Conservation (phyloP, 2,113 vertebrate genomes). For the Gracilinanus agilis region DNA sequence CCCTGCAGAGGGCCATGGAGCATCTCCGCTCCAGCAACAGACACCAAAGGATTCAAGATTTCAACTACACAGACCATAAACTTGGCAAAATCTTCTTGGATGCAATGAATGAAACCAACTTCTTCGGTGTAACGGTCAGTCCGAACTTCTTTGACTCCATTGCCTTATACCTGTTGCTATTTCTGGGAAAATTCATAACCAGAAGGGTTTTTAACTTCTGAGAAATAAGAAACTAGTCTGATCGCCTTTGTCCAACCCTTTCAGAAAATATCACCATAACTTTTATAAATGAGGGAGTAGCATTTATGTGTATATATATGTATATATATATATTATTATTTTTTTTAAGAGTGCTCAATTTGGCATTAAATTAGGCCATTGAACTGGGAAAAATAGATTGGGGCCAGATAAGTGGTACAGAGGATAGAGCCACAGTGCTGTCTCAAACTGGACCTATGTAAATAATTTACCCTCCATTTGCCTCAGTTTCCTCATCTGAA, state of each 20-base stretch:
- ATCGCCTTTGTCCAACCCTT: background rate
- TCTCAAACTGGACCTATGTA: background rate
- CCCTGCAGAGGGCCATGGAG: slow-evolving; percentile 94
- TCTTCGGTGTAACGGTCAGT: slow-evolving; percentile 98
- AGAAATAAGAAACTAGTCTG: background rate
- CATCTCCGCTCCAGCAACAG: slow-evolving; percentile 90
- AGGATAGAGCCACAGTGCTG: background rate
- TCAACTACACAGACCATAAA: slow-evolving; percentile 95
- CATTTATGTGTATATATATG: background rate
- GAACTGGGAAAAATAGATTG: background rate
- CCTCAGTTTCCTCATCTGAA: slow-evolving; percentile 27
- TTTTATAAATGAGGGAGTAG: background rate
- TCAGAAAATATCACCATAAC: background rate
- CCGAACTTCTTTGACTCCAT: background rate
- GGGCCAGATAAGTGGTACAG: background rate
- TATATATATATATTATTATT: too few species aligned
- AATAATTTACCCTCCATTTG: background rate
- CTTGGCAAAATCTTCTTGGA: slow-evolving; percentile 97
- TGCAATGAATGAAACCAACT: slow-evolving; percentile 99
- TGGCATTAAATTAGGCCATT: background rate
- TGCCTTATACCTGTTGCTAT: background rate
- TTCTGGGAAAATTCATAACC: background rate
- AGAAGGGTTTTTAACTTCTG: background rate
- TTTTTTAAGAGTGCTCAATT: background rate
- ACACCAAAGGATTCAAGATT: slow-evolving; percentile 93